Evolutionary conservation across 2,888 invertebrate species (phyloP).

Genomic region (Orgyia antiqua): DNA sequence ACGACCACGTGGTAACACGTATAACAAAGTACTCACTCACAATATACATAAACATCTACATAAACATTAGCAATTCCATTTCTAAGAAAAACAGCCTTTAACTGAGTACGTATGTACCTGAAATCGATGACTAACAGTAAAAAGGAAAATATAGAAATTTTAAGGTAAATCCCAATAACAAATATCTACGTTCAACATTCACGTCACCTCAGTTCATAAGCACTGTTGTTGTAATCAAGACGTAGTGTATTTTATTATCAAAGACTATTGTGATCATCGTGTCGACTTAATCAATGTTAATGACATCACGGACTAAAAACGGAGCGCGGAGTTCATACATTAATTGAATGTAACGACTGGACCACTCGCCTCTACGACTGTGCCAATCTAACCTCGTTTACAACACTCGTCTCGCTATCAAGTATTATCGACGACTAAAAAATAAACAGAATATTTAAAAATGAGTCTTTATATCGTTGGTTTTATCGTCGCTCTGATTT

Average conservation of each 20-base stretch:
- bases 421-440: conserved; percentile 16
- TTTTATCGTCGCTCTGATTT: conserved; percentile 54
- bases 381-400: conserved; percentile 51
- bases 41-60: too few relatives aligned
- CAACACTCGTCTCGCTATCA: conserved; percentile 44
- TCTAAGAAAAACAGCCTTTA: too few relatives aligned
- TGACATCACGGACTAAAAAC: conserved; percentile 63
- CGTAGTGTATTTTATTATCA: conserved; percentile 13
- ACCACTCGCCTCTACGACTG: conserved; percentile 41
- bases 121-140: too few relatives aligned
- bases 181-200: too few relatives aligned
- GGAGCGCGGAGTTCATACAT: conserved; percentile 45
- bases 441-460: conserved; percentile 25
- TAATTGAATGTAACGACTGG: conserved; percentile 59
- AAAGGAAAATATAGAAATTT: too few relatives aligned
- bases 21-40: too few relatives aligned
- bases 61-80: too few relatives aligned
- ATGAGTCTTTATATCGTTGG: conserved; percentile 57
- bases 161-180: too few relatives aligned
- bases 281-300: conserved; percentile 42
- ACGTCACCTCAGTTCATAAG: conserved; percentile 14
- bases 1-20: too few relatives aligned
- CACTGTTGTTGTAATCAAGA: conserved; percentile 17
- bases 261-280: conserved; percentile 40
- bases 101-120: too few relatives aligned